Evolutionary conservation across 2,113 vertebrate genomes (phyloP).

Genomic region (Corythornis vintsioides): DNA sequence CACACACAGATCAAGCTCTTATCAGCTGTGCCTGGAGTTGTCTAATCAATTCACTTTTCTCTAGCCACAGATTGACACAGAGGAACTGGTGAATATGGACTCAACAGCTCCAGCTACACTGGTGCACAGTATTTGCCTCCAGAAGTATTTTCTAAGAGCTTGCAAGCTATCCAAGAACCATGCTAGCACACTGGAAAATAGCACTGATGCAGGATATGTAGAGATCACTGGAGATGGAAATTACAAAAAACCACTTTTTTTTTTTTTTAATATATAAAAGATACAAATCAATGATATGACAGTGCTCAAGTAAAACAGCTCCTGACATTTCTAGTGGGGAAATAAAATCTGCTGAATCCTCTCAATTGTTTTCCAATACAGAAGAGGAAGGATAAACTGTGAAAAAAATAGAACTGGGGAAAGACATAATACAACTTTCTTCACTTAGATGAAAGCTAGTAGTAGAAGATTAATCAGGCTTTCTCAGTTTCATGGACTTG

Average conservation of each 20-base stretch:
- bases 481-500: background rate
- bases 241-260: background rate
- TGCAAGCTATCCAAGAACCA: background rate
- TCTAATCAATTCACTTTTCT: background rate
- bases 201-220: background rate
- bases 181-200: background rate
- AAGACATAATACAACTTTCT: background rate
- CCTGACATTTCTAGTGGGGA: background rate
- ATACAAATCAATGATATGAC: background rate
- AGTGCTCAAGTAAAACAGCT: background rate
- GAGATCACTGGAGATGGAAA: background rate
- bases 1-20: accelerated
- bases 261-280: background rate
- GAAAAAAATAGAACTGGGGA: background rate
- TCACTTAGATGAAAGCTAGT: background rate
- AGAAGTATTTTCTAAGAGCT: background rate
- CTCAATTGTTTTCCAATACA: background rate
- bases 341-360: background rate
- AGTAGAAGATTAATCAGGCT: background rate
- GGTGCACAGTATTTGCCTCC: background rate
- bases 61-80: background rate
- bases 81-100: background rate
- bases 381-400: background rate
- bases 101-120: background rate
- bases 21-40: background rate